Base-by-base conservation (phyloP, 2,888 invertebrate species). In the Ectropis crepuscularia region DNA sequence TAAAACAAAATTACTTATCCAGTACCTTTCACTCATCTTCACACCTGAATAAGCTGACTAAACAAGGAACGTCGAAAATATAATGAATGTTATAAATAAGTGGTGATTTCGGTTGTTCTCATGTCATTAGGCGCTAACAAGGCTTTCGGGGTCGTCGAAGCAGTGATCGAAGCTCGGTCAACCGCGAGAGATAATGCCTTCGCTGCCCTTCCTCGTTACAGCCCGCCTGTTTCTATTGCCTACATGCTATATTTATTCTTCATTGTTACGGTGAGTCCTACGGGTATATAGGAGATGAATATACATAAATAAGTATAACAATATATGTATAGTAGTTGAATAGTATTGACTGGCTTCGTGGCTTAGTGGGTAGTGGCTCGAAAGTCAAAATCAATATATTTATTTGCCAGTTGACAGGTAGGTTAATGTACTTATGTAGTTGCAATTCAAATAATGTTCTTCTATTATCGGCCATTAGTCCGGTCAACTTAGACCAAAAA, bases 101-200 rank as follows among this genome's bases (percentile, higher is more conserved):
- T 83, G 79, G 78, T 80, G 76, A 82, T 81, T 83, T 83, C 75
- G 79, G 78, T 82, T 83, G 81, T 83, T 85, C 83, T 82, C 85
- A 81, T 87, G 83, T 87, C 89, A 88, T 88, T 90, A 89, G 82
- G 83, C 83, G 82, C 82, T 88, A 87, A 89, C 88, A 89, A 89
- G 88, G 87, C 87, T 87, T 89, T 87, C 77, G 85, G 74, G 85
- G 80, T 82, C 86, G 85, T 77, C 82, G 87, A 86, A 80, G 80
- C 87, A 80, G 85, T 85, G 87, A 89, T 90, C 88, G 84, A 85
- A 87, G 89, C 85, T 85, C 90, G 88, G 89, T 89, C 90, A 89
- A 89, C 87, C 85, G 88, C 77, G 79, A 90, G 90, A 92, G 92
- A 90, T 90, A 92, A 88, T 83, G 71, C 82, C 73, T 67, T 54